These are phyloP conservation scores for Amphipyra berbera DNA, from an alignment of 2,888 invertebrate genomes.

Conservation along the genomic window DNA sequence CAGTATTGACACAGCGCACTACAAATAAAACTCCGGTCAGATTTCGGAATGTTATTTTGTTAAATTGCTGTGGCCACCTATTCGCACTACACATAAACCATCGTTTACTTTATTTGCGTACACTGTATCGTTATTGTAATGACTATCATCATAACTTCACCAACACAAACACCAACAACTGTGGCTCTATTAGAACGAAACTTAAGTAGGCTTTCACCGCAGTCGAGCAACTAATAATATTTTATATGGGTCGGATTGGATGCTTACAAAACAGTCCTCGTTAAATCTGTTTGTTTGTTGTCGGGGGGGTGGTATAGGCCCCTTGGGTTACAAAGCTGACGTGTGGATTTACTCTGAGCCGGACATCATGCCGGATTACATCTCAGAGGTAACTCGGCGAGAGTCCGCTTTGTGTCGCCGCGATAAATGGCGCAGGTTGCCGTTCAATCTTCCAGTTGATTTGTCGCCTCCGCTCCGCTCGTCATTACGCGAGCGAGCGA, in stretches of 20 bases:
- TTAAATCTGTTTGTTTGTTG: constrained; percentile 1
- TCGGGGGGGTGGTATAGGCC: not conserved
- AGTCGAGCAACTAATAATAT: constrained; percentile 5
- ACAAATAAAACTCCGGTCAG: constrained; percentile 9
- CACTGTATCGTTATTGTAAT: not conserved
- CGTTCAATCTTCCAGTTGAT: constrained; percentile 24
- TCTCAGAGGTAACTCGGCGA: constrained; percentile 3
- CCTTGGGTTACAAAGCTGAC: constrained; percentile 2
- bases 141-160: constrained; percentile 3
- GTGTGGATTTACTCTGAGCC: constrained; percentile 11
- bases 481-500: constrained; percentile 1
- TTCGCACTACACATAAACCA: not conserved
- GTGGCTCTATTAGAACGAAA: not conserved
- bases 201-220: not conserved
- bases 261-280: constrained; percentile 1
- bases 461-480: constrained; percentile 7
- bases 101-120: not conserved
- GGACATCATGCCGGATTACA: constrained; percentile 16
- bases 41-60: constrained; percentile 5
- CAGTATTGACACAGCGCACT: not conserved
- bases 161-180: constrained; percentile 5
- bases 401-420: constrained; percentile 12
- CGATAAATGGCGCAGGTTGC: constrained; percentile 15
- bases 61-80: constrained; percentile 12
- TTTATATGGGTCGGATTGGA: constrained; percentile 4